These are phyloP conservation scores for Anguilla obscura DNA, from an alignment of 2,797 vertebrate species.

Conservation along the genomic window DNA sequence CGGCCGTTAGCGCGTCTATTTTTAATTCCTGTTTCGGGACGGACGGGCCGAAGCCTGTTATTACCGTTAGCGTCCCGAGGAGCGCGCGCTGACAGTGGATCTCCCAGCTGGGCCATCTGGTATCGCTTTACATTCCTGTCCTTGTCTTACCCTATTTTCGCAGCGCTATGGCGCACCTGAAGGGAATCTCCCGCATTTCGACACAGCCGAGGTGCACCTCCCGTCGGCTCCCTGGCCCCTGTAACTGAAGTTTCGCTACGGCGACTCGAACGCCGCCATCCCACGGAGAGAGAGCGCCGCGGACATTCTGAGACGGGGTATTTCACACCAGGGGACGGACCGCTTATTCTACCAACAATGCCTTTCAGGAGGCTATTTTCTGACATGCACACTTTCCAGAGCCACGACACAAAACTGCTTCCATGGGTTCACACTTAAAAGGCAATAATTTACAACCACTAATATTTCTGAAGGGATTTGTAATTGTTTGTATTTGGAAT, in stretches of 20 bases:
- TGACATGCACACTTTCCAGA: background rate
- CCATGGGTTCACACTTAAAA: background rate
- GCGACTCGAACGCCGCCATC: background rate
- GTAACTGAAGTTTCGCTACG: background rate
- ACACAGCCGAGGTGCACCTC: background rate
- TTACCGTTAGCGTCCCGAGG: background rate
- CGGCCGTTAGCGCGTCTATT: background rate
- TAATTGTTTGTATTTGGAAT: conserved; percentile 19
- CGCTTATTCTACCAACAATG: background rate
- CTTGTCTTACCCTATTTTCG: conserved; percentile 6
- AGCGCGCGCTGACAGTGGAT: background rate
- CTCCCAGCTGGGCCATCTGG: background rate
- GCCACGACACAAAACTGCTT: background rate
- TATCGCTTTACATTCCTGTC: conserved; percentile 20
- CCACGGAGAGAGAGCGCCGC: background rate
- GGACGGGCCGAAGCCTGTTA: conserved; percentile 12
- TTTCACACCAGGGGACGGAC: background rate
- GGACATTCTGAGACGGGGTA: background rate
- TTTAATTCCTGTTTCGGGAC: conserved; percentile 26
- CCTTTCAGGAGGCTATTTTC: background rate
- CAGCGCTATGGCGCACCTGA: background rate
- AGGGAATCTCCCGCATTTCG: background rate
- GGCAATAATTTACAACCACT: too few species aligned
- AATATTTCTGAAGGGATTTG: background rate
- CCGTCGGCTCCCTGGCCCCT: background rate